Conservation (phyloP, 2,113 vertebrate species). For the Actenoides hombroni region DNA sequence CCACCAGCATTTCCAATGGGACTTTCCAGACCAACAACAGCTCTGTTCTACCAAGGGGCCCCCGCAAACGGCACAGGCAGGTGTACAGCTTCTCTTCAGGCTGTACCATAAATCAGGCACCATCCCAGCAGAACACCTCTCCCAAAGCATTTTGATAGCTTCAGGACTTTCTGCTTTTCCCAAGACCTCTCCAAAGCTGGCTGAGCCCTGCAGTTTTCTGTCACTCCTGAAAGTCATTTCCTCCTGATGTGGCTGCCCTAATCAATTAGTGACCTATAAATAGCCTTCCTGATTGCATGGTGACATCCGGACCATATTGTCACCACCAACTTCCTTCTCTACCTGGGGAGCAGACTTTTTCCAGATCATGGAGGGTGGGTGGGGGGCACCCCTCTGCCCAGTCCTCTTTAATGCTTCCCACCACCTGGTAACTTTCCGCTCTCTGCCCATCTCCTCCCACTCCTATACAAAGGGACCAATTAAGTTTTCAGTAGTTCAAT, state of each 20-base stretch:
- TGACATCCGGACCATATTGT: not conserved
- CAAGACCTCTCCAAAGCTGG: not conserved
- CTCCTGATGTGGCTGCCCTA: constrained; percentile 19
- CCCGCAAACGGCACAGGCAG: not conserved
- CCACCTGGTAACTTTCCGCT: not conserved
- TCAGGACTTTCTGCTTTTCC: not conserved
- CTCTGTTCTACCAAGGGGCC: not conserved
- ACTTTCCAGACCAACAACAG: not conserved
- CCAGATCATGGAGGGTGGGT: not conserved
- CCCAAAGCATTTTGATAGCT: not conserved
- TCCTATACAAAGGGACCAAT: not conserved
- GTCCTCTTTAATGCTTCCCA: constrained; percentile 10
- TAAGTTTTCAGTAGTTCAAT: not conserved
- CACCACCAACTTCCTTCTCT: constrained; percentile 10
- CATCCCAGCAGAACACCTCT: not conserved
- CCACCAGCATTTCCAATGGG: not conserved
- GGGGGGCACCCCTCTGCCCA: not conserved
- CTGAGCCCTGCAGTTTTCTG: not conserved
- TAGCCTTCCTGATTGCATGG: constrained; percentile 15
- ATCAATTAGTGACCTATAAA: constrained; percentile 51
- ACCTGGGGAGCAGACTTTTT: constrained; percentile 6
- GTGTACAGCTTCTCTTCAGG: not conserved
- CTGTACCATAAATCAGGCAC: not conserved
- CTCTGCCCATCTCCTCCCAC: not conserved
- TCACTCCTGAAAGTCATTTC: constrained; percentile 43